These are phyloP conservation scores for Columba janthina DNA, from an alignment of 2,113 vertebrate species.

Conservation along the genomic window DNA sequence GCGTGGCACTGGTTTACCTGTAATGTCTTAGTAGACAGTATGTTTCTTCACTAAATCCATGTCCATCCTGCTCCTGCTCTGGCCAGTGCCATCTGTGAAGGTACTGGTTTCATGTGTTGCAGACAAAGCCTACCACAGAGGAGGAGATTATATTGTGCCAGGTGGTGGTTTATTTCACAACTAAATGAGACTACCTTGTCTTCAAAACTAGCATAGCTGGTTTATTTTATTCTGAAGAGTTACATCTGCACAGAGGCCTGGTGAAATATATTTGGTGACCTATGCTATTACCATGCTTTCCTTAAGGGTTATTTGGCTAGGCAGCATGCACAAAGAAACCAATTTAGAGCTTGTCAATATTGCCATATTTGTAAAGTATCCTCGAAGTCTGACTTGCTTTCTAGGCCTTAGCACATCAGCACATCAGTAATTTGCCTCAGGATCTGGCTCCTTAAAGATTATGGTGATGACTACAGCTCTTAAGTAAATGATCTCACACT, in stretches of 20 bases:
- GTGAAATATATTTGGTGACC: slow-evolving; percentile 24
- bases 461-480: slow-evolving; percentile 53
- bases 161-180: neutral
- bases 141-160: neutral
- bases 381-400: slow-evolving; percentile 10
- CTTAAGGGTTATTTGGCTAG: slow-evolving; percentile 27
- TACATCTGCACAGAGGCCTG: neutral
- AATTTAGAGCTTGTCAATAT: slow-evolving; percentile 26
- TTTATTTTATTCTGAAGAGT: slow-evolving; percentile 16
- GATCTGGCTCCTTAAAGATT: slow-evolving; percentile 63
- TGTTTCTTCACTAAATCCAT: accelerated
- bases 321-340: slow-evolving; percentile 20
- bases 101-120: neutral
- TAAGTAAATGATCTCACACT: slow-evolving; percentile 61
- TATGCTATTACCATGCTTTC: neutral
- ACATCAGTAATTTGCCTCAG: slow-evolving; percentile 49
- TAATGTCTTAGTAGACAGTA: neutral
- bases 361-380: slow-evolving; percentile 21
- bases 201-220: slow-evolving; percentile 25
- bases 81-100: neutral
- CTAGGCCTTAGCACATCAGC: slow-evolving; percentile 27
- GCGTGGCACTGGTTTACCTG: neutral
- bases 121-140: accelerated
- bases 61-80: neutral
- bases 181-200: neutral